phyloP scores from a whole-genome alignment of 1,140 invertebrate species.

The Drosophila leontia region DNA sequence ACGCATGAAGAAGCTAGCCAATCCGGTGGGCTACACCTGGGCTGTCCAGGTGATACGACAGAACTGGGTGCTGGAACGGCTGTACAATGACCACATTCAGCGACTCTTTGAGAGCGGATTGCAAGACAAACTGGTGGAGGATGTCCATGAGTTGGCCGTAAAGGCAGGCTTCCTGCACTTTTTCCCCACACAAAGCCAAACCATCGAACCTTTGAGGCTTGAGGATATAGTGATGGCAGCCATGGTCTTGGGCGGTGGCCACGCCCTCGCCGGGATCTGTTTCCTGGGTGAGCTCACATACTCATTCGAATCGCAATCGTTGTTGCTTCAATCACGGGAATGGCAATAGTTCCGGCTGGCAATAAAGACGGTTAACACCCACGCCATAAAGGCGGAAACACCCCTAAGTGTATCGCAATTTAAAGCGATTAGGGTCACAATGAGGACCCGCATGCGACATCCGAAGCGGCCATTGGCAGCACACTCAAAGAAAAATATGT shows the following conservation, averaged over 20 bases:
- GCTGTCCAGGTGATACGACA: constrained; percentile 50
- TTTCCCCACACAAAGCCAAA: constrained; percentile 26
- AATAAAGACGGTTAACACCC: constrained; percentile 71
- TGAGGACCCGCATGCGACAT: constrained; percentile 52
- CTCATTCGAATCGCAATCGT: constrained; percentile 38
- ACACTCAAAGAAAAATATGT: constrained; percentile 14
- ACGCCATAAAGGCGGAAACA: constrained; percentile 63
- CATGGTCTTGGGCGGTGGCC: constrained; percentile 39
- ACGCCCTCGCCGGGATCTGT: constrained; percentile 41
- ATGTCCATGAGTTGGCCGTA: constrained; percentile 51
- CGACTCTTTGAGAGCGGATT: constrained; percentile 41
- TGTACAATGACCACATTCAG: constrained; percentile 40
- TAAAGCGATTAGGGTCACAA: constrained; percentile 80
- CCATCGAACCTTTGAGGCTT: constrained; percentile 40
- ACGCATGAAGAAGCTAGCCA: constrained; percentile 41
- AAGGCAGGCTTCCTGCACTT: constrained; percentile 45
- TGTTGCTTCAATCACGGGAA: constrained; percentile 52
- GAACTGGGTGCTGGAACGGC: constrained; percentile 40
- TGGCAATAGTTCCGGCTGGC: constrained; percentile 67
- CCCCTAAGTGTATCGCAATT: constrained; percentile 68
- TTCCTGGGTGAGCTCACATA: constrained; percentile 36
- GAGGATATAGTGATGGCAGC: constrained; percentile 53
- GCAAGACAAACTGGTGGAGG: constrained; percentile 33
- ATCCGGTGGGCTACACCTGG: constrained; percentile 46
- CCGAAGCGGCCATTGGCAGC: constrained; percentile 12